Conservation (phyloP, 2,888 invertebrate species). For the Leptinotarsa juncta region DNA sequence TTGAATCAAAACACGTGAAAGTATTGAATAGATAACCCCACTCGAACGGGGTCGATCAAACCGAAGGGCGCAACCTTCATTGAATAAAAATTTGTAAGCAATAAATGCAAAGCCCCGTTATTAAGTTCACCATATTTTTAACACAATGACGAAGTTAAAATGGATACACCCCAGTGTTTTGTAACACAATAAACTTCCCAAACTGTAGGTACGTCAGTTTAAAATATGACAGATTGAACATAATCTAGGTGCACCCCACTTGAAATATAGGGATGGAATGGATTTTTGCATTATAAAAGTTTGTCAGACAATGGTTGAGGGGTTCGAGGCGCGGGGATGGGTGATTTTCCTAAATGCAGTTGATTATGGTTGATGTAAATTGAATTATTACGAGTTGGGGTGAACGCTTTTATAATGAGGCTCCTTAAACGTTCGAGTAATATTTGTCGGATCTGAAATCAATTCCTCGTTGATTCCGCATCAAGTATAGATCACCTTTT, state of each 20-base stretch:
- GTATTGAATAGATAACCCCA: conserved; percentile 14
- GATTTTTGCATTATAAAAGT: conserved; percentile 48
- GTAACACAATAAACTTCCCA: conserved; percentile 56
- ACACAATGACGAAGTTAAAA: conserved; percentile 46
- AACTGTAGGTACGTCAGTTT: conserved; percentile 51
- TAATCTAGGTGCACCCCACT: conserved; percentile 48
- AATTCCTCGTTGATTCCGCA: too few species aligned
- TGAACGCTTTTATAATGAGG: conserved; percentile 28
- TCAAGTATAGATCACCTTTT: too few species aligned
- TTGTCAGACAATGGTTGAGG: conserved; percentile 34
- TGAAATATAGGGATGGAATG: conserved; percentile 42
- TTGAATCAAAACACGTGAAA: conserved; percentile 12
- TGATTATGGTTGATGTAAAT: conserved; percentile 41
- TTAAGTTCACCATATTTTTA: conserved; percentile 46
- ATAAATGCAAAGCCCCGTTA: conserved; percentile 46
- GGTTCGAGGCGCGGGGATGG: conserved; percentile 15
- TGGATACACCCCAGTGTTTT: conserved; percentile 49
- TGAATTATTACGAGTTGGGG: conserved; percentile 35
- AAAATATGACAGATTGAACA: conserved; percentile 54
- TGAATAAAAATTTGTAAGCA: conserved; percentile 46
- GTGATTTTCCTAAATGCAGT: conserved; percentile 37
- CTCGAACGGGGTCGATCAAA: conserved; percentile 22
- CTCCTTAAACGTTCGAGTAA: neutral
- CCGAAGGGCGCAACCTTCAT: conserved; percentile 35
- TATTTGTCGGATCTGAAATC: neutral